Evolutionary conservation across 2,888 invertebrate species (phyloP).

Genomic region (Macrosoma leucophasiata): DNA sequence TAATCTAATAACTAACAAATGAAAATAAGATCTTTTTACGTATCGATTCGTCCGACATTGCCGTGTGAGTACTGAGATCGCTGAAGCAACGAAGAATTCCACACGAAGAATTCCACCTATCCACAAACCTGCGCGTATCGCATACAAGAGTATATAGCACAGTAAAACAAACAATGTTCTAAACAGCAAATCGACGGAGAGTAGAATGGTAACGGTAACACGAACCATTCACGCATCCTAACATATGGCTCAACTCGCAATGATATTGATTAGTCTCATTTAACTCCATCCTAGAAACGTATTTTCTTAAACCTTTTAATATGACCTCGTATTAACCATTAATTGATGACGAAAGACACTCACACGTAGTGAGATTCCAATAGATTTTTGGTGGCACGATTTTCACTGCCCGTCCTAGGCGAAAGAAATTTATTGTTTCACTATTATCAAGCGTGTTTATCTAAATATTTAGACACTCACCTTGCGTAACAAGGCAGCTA

Average conservation of each 20-base stretch:
- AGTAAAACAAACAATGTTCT: constrained; percentile 9
- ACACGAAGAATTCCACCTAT: too few relatives aligned
- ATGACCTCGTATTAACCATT: constrained; percentile 52
- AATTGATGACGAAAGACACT: constrained; percentile 49
- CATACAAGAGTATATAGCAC: too few relatives aligned
- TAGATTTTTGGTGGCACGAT: constrained; percentile 45
- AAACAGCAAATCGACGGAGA: constrained; percentile 24
- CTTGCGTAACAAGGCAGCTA: constrained; percentile 48
- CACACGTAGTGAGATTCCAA: constrained; percentile 45
- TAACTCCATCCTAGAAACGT: constrained; percentile 16
- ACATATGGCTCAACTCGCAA: constrained; percentile 59
- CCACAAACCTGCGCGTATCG: too few relatives aligned
- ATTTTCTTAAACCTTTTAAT: constrained; percentile 34
- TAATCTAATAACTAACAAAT: too few relatives aligned
- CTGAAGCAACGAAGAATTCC: too few relatives aligned
- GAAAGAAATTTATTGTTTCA: neutral
- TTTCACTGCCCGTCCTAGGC: constrained; percentile 6
- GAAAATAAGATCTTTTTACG: too few relatives aligned
- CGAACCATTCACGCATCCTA: constrained; percentile 57
- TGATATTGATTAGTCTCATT: constrained; percentile 47
- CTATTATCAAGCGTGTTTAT: constrained; percentile 1
- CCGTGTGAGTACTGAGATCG: too few relatives aligned
- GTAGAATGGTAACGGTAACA: constrained; percentile 52
- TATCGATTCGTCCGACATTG: too few relatives aligned
- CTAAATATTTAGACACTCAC: constrained; percentile 36